Evolutionary conservation across 1,140 invertebrate species (phyloP), one percentile per base, ranked within the genome.

Genomic region (Drosophila eugracilis): DNA sequence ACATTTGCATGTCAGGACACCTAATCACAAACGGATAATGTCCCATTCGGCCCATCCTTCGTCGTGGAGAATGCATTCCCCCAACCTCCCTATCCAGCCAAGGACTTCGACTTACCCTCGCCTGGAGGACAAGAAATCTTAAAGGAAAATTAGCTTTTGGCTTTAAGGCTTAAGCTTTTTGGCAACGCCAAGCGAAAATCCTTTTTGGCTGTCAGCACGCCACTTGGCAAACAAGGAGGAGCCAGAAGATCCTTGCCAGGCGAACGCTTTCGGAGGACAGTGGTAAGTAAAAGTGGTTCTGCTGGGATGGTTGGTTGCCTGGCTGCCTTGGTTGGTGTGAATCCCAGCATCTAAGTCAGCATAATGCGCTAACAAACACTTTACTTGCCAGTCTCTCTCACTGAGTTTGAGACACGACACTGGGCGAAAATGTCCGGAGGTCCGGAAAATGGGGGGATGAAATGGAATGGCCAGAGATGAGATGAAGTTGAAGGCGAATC

Each of bases 1-100:
- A 78, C 83, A 88, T 86, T 86, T 86, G 83, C 83, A 86, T 88
- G 81, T 78, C 81, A 88, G 54, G 62, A 74, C 75, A 83, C 78
- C 84, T 88, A 89, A 88, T 88, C 83, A 88, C 83, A 88, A 88
- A 89, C 84, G 83, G 84, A 88, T 88, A 88, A 76, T 83, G 84
- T 88, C 75, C 62, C 70, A 67, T 34, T 39, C 15, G 14, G 14
- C 6, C 36, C 36, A 39, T 9, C 15, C 42, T 36, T 24, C 55
- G n/a, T 49, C 19, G n/a, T n/a, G 19, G 4, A 36, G 67, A 81
- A 73, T 83, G 78, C 78, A 81, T 73, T 83, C 62, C 34, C 24
- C 9, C n/a, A n/a, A n/a, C n/a, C n/a, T n/a, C n/a, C n/a, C n/a
- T n/a, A n/a, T 22, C 15, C 14, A 57, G 50, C 22, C 54, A 73